These are phyloP conservation scores for Loripinus fragilis DNA, from an alignment of 2,888 invertebrate genomes.

Conservation along the genomic window DNA sequence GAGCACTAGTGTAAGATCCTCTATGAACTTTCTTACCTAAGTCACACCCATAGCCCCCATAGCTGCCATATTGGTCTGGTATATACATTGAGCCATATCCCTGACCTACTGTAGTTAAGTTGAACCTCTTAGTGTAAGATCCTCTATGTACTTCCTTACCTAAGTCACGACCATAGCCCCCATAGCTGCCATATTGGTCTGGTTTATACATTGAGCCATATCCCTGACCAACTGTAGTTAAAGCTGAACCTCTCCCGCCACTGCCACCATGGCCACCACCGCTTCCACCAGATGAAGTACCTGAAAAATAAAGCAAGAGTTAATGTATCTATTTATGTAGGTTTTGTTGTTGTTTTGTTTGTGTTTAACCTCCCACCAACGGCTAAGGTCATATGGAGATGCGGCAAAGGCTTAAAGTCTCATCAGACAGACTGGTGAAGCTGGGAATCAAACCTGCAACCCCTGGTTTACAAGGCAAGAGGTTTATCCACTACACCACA, in stretches of 20 bases:
- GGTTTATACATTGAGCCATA: slow-evolving; percentile 70
- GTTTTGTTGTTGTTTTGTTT: no score
- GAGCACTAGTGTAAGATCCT: no score
- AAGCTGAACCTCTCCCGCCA: slow-evolving; percentile 69
- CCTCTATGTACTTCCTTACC: slow-evolving; percentile 60
- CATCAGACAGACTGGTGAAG: no score
- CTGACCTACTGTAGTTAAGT: slow-evolving; percentile 47
- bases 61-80: slow-evolving; percentile 63
- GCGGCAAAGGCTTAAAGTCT: no score
- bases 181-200: slow-evolving; percentile 62
- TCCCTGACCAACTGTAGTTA: slow-evolving; percentile 62
- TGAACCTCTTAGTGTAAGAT: background rate
- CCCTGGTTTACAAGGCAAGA: no score
- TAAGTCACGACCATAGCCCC: slow-evolving; percentile 66
- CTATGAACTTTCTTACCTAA: no score
- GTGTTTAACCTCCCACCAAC: no score
- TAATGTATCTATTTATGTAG: no score
- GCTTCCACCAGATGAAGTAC: slow-evolving; percentile 68
- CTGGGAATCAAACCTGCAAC: no score
- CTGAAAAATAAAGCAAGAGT: no score
- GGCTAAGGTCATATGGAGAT: no score
- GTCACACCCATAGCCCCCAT: slow-evolving; percentile 74
- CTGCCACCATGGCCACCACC: slow-evolving; percentile 78
- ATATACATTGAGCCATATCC: slow-evolving; percentile 67
- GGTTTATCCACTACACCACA: no score